Evolutionary conservation across 2,888 invertebrate genomes (phyloP), one percentile per base, ranked within the genome.

Genomic region (Callosobruchus maculatus): DNA sequence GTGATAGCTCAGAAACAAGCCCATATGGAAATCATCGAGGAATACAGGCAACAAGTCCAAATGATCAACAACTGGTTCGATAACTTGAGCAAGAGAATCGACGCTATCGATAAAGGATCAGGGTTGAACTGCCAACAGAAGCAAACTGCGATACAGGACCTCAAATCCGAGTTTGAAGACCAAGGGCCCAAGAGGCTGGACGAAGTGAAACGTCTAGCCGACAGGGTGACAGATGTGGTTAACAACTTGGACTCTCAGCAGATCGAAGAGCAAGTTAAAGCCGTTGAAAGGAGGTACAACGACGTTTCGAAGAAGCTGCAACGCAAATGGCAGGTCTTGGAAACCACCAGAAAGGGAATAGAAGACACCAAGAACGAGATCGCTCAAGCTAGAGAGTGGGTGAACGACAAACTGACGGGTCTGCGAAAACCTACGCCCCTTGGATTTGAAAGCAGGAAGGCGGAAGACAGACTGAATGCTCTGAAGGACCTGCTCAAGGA

Each of bases 211-310:
- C 85, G 89, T 70, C 89, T 94, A 71, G 93, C 93, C 0, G 89
- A 90, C 0, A 90, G 92, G 84, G 94, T 95, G 7, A 92, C 92
- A 74, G 93, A 94, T 77, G 92, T 94, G 26, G 94, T 96, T 18
- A 95, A 94, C 85, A 96, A 96, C 85, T 88, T 96, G 78, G 97
- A 97, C 84, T 93, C 94, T 0, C 96, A 97, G 84, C 96, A 97
- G 88, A 93, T 97, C 0, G 96, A 96, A 84, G 97, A 97, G 85
- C 95, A 95, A 87, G 90, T 91, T 85, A 95, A 95, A 85, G 93
- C 94, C 0, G 90, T 95, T 0, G 96, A 97, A 84, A 90, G 96
- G 78, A 91, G 95, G 77, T 94, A 95, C 83, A 93, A 93, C 77
- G 97, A 97, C 82, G 91, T 96, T 0, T 91, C 92, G 0, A 97